Conservation (phyloP, 2,113 vertebrate genomes). For the Chauna torquata region DNA sequence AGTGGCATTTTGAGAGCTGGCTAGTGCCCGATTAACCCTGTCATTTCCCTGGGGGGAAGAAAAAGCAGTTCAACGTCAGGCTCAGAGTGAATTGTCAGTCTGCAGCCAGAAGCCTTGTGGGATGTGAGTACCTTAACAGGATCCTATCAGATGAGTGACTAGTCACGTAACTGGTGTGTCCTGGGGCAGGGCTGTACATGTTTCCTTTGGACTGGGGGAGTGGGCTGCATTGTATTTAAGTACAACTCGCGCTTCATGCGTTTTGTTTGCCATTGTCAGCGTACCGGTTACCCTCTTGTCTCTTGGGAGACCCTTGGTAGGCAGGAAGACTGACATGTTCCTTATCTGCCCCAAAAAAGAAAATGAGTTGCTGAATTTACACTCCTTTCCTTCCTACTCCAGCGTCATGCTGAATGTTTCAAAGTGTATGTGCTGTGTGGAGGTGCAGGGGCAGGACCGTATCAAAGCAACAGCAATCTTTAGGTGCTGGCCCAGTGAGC, state of each 20-base stretch:
- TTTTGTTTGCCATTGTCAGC: neutral
- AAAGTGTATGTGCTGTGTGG: neutral
- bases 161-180: neutral
- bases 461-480: neutral
- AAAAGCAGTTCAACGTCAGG: neutral
- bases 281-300: neutral
- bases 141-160: neutral
- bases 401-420: neutral
- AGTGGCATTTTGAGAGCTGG: neutral
- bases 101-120: neutral
- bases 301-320: neutral
- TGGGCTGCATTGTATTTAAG: neutral
- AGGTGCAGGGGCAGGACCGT: neutral
- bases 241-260: neutral
- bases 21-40: neutral
- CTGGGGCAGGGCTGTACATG: neutral
- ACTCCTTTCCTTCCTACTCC: neutral
- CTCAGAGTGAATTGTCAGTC: neutral
- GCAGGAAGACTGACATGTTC: fast-evolving
- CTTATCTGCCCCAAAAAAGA: neutral
- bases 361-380: neutral
- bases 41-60: neutral
- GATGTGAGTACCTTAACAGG: neutral
- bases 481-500: neutral
- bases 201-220: neutral